Evolutionary conservation across 53 echinoderm and acorn worm species (phyloP).

Genomic region (Echinometra lucunter): DNA sequence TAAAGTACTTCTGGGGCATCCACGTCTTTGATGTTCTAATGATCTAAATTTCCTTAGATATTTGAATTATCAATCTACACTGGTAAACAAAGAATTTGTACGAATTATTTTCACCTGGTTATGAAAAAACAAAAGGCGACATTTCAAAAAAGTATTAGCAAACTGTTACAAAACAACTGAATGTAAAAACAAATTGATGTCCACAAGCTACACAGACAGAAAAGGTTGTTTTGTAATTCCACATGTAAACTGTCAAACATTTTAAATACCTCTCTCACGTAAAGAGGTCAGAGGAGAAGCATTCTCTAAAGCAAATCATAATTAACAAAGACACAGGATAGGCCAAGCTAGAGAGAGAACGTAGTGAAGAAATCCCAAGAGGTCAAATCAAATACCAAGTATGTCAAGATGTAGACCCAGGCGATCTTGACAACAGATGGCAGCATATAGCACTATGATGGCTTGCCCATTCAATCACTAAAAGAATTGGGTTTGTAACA

Average conservation of each 20-base stretch:
- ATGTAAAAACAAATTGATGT: too few relatives aligned
- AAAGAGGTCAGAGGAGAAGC: too few relatives aligned
- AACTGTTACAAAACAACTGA: too few relatives aligned
- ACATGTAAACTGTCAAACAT: too few relatives aligned
- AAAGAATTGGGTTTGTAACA: not conserved
- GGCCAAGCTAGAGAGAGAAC: not conserved
- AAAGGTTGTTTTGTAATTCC: too few relatives aligned
- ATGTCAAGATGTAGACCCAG: not conserved
- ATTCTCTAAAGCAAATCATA: too few relatives aligned
- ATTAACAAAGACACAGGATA: not conserved
- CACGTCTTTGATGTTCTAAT: not conserved
- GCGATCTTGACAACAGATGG: not conserved
- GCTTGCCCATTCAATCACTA: not conserved
- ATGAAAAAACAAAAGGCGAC: too few relatives aligned
- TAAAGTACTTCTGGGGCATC: not conserved
- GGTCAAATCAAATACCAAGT: slow-evolving; percentile 10
- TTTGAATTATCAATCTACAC: not conserved
- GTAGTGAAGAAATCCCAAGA: not conserved
- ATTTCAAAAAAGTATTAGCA: too few relatives aligned
- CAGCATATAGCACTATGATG: not conserved
- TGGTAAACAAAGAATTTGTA: too few relatives aligned
- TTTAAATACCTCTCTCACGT: too few relatives aligned
- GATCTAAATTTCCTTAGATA: not conserved
- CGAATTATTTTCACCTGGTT: too few relatives aligned
- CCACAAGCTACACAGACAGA: too few relatives aligned